Conservation (phyloP, 2,113 vertebrate genomes). For the Strix uralensis region DNA sequence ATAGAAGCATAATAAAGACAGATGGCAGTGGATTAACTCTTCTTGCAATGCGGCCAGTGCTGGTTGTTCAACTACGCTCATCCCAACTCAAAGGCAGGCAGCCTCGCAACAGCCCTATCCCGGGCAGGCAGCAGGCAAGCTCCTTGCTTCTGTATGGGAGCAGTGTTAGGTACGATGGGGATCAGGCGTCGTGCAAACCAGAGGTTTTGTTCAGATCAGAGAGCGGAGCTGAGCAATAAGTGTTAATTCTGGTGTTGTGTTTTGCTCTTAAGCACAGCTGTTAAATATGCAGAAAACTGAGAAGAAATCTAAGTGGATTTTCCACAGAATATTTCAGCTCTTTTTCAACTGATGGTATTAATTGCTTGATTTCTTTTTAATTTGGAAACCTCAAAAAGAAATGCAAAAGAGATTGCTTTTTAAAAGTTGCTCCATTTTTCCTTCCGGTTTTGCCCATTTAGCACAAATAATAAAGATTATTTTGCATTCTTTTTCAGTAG, state of each 20-base stretch:
- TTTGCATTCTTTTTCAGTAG: background rate
- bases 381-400: background rate
- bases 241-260: background rate
- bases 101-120: background rate
- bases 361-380: background rate
- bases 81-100: background rate
- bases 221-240: accelerated
- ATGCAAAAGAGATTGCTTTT: background rate
- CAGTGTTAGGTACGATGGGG: accelerated
- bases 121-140: background rate
- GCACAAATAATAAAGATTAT: background rate
- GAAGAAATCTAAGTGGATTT: background rate
- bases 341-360: background rate
- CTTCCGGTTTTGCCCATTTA: background rate
- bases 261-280: background rate
- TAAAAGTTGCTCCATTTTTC: background rate
- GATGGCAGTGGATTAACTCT: constrained; percentile 62
- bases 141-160: background rate
- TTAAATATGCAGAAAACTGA: background rate
- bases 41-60: background rate
- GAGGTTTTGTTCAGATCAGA: background rate
- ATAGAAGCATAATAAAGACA: constrained; percentile 60
- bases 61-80: background rate
- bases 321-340: background rate
- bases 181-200: background rate